Conservation (phyloP, 2,888 invertebrate species). For the Andrena marginata region DNA sequence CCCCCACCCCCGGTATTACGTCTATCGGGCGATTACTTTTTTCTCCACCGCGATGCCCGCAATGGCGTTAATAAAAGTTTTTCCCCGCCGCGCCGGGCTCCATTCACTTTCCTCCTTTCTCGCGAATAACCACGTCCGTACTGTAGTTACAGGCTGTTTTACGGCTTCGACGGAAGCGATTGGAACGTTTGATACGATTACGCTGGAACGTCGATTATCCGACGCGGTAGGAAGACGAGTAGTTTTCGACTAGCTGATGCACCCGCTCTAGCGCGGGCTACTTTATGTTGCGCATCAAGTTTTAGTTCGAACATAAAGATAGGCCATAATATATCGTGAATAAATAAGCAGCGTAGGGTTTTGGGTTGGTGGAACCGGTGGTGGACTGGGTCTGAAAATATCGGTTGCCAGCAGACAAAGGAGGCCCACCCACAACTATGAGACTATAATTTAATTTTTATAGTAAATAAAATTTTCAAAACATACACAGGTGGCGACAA, state of each 20-base stretch:
- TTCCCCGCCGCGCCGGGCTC: background rate
- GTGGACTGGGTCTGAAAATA: too few relatives aligned
- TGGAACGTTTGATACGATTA: constrained; percentile 3
- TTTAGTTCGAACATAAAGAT: too few relatives aligned
- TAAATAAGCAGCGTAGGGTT: too few relatives aligned
- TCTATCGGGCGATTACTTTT: constrained; percentile 26
- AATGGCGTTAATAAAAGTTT: constrained; percentile 31
- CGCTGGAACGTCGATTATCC: background rate
- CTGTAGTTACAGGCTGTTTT: constrained; percentile 7
- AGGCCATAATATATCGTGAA: too few relatives aligned
- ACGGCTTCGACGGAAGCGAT: constrained; percentile 9
- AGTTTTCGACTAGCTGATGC: background rate
- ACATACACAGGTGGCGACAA: too few relatives aligned
- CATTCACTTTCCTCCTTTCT: constrained; percentile 17
- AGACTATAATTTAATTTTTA: too few relatives aligned
- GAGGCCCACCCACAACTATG: too few relatives aligned
- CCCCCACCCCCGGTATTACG: background rate
- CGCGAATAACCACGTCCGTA: background rate
- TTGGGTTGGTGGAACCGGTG: too few relatives aligned
- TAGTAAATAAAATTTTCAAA: too few relatives aligned
- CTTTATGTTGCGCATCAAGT: too few relatives aligned
- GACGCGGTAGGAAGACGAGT: background rate
- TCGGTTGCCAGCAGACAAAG: too few relatives aligned
- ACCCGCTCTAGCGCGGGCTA: too few relatives aligned
- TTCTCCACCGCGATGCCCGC: background rate